These are phyloP conservation scores for Protonibea diacanthus DNA, from an alignment of 2,797 vertebrate genomes.

Conservation along the genomic window DNA sequence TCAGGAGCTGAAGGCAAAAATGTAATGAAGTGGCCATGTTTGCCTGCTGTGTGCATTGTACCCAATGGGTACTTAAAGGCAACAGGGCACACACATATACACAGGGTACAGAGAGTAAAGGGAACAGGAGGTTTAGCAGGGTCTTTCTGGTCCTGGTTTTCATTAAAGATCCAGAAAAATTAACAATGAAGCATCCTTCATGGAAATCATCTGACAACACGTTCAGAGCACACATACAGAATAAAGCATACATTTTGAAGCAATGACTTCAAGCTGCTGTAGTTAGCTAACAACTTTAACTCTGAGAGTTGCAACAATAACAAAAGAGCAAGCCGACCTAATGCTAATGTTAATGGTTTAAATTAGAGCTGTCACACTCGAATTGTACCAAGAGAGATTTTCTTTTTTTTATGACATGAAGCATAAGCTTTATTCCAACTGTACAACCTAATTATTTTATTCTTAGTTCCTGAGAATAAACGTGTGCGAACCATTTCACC, in stretches of 20 bases:
- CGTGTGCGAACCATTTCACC: not conserved
- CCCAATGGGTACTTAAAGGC: not conserved
- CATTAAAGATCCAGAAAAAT: not conserved
- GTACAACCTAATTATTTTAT: not conserved
- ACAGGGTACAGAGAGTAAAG: not conserved
- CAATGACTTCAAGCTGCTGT: not conserved
- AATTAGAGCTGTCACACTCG: not conserved
- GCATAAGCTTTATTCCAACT: too few species aligned
- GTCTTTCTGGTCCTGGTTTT: not conserved
- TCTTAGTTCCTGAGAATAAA: not conserved
- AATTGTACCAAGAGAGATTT: not conserved
- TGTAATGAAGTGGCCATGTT: not conserved
- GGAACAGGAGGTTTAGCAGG: not conserved
- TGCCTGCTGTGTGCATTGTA: not conserved
- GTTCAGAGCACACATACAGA: not conserved
- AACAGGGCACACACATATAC: not conserved
- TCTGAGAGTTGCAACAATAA: not conserved
- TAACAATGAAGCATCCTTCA: not conserved
- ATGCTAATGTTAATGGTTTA: not conserved
- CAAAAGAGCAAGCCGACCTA: not conserved
- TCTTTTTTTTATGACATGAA: too few species aligned
- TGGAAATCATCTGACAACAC: not conserved
- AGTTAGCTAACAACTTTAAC: not conserved
- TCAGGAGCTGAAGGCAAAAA: not conserved
- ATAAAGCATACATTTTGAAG: not conserved